phyloP scores from a whole-genome alignment of 1,140 invertebrate species.

The Phthorimaea operculella region DNA sequence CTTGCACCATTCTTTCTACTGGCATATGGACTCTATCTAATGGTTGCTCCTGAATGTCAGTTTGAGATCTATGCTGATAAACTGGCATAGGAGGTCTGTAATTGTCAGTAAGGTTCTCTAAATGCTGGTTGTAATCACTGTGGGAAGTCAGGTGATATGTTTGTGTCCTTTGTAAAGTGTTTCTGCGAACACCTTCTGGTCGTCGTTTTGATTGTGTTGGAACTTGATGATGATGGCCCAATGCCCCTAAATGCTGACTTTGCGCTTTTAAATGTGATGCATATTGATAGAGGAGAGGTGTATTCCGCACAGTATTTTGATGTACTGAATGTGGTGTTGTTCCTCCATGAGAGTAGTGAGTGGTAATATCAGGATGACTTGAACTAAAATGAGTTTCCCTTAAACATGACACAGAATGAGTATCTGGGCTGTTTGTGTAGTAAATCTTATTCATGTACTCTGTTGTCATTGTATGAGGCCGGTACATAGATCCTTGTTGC shows the following conservation, averaged over 20 bases:
- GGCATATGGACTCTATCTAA: conserved; percentile 34
- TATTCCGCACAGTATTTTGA: conserved; percentile 43
- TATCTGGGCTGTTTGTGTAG: conserved; percentile 46
- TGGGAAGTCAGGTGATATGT: conserved; percentile 64
- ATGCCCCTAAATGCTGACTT: conserved; percentile 54
- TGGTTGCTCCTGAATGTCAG: conserved; percentile 51
- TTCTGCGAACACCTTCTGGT: conserved; percentile 42
- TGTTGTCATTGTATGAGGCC: conserved; percentile 59
- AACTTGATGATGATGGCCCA: conserved; percentile 45
- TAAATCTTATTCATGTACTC: conserved; percentile 62
- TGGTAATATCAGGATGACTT: conserved; percentile 64
- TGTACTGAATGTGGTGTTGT: conserved; percentile 30
- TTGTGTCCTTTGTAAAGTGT: conserved; percentile 60
- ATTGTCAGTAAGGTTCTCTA: conserved; percentile 50
- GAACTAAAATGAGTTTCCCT: conserved; percentile 65
- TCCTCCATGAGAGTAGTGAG: conserved; percentile 45
- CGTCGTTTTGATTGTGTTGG: conserved; percentile 39
- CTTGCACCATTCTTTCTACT: conserved; percentile 37
- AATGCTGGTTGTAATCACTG: conserved; percentile 61
- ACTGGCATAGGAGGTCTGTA: conserved; percentile 34
- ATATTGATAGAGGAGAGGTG: conserved; percentile 61
- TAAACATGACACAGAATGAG: conserved; percentile 51
- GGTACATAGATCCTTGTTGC: conserved; percentile 45
- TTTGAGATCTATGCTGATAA: conserved; percentile 52
- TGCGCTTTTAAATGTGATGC: conserved; percentile 62